Evolutionary conservation across 2,888 invertebrate species (phyloP).

Genomic region (Lochmaea crataegi): DNA sequence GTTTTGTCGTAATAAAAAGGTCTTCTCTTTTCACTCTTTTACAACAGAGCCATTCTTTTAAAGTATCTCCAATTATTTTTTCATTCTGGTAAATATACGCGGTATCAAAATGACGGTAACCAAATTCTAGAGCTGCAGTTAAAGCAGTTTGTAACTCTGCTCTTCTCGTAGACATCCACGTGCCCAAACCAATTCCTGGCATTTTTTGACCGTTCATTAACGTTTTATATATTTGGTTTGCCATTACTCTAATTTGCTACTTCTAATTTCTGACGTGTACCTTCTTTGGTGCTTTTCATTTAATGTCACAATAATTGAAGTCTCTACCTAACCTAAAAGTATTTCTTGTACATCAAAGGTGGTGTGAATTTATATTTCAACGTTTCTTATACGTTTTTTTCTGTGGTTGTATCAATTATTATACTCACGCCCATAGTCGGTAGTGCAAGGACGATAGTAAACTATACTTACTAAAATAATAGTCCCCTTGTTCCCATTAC

Average conservation of each 20-base stretch:
- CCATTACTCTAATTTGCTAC: conserved; percentile 12
- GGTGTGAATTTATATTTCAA: too few species aligned
- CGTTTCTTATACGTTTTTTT: too few species aligned
- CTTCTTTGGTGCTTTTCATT: too few species aligned
- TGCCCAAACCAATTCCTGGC: conserved; percentile 76
- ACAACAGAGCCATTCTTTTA: conserved; percentile 76
- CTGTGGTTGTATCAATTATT: too few species aligned
- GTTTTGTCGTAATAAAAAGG: conserved; percentile 84
- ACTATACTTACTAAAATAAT: too few species aligned
- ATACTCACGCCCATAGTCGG: too few species aligned
- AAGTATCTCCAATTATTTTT: conserved; percentile 75
- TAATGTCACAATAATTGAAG: too few species aligned
- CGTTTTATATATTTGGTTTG: conserved; percentile 31
- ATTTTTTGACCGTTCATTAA: conserved; percentile 43
- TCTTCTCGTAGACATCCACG: conserved; percentile 77
- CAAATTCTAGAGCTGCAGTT: conserved; percentile 75
- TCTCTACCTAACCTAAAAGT: too few species aligned
- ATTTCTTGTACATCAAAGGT: too few species aligned
- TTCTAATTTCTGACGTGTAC: too few species aligned
- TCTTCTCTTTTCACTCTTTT: conserved; percentile 79
- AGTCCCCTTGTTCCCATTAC: too few species aligned
- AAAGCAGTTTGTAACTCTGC: conserved; percentile 74
- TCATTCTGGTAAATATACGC: conserved; percentile 84
- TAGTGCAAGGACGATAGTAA: too few species aligned
- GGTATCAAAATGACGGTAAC: conserved; percentile 86